Percentiles rank a stretch among this genome's conserved stretches.
Conservation (phyloP, 2,888 invertebrate genomes). For the Eledona agricola region DNA sequence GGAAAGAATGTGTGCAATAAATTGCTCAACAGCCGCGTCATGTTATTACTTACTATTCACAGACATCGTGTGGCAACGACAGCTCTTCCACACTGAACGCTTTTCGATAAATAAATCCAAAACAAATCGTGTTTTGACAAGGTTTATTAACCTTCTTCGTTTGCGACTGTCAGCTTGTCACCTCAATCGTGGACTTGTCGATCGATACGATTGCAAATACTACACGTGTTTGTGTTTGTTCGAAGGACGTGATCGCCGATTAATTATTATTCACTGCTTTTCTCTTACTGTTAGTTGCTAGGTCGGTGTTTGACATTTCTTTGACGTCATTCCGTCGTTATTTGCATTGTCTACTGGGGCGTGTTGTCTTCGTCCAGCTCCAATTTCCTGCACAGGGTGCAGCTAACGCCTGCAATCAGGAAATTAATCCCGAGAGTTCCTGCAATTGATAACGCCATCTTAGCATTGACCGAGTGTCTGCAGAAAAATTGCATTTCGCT, state of each 20-base stretch:
- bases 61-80: conserved; percentile 11
- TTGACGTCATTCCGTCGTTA: conserved; percentile 27
- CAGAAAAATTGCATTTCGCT: no score
- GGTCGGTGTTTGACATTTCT: conserved; percentile 36
- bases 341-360: conserved; percentile 16
- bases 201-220: conserved; percentile 39
- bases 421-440: conserved; percentile 16
- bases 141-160: conserved; percentile 28
- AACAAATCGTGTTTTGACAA: conserved; percentile 17
- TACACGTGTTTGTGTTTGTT: conserved; percentile 34
- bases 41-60: conserved; percentile 15
- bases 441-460: no score
- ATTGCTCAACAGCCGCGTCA: conserved; percentile 17
- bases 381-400: conserved; percentile 18
- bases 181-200: conserved; percentile 17
- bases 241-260: conserved; percentile 41
- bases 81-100: conserved; percentile 10
- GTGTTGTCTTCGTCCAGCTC: conserved; percentile 10
- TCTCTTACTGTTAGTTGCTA: conserved; percentile 36
- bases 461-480: no score
- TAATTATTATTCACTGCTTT: conserved; percentile 36
- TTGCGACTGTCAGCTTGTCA: conserved; percentile 11
- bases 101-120: conserved; percentile 8
- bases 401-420: conserved; percentile 1
- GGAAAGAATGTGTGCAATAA: conserved; percentile 12